phyloP scores from a whole-genome alignment of 2,113 vertebrate genomes.

The Symphodus melops region DNA sequence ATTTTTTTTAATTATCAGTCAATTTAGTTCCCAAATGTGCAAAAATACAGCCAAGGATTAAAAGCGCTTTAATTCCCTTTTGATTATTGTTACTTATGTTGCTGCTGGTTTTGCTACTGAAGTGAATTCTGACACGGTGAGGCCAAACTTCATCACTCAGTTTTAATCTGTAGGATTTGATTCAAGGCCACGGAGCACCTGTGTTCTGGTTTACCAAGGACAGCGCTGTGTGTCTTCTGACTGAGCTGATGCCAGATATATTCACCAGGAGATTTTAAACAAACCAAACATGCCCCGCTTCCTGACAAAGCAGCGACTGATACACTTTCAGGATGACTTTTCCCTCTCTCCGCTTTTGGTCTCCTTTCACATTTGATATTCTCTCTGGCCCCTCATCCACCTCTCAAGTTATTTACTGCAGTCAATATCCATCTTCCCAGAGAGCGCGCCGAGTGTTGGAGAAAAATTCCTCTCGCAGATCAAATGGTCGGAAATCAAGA shows the following conservation, averaged over 20 bases:
- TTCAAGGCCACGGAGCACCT: conserved; percentile 23
- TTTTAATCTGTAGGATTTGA: conserved; percentile 31
- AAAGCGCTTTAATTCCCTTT: conserved; percentile 3
- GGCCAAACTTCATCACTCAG: conserved; percentile 12
- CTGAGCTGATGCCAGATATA: conserved; percentile 26
- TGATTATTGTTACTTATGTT: conserved; percentile 6
- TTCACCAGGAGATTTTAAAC: conserved; percentile 41
- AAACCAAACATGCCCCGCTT: conserved; percentile 33
- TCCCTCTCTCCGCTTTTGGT: conserved; percentile 21
- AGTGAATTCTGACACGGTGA: conserved; percentile 32
- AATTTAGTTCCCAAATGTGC: neutral
- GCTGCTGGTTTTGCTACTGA: conserved; percentile 7
- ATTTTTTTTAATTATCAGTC: neutral
- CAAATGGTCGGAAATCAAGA: conserved; percentile 78
- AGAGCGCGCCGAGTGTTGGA: conserved; percentile 49
- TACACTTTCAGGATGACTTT: conserved; percentile 15
- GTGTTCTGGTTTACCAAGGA: conserved; percentile 37
- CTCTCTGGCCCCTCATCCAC: conserved; percentile 54
- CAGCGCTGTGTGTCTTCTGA: conserved; percentile 4
- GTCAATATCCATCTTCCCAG: conserved; percentile 74
- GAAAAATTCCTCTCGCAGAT: conserved; percentile 72
- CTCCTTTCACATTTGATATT: conserved; percentile 65
- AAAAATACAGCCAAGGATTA: neutral
- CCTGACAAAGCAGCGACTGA: conserved; percentile 53
- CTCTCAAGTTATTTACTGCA: conserved; percentile 73